Conservation (phyloP, 2,888 invertebrate genomes). For the Plagodis dolabraria region DNA sequence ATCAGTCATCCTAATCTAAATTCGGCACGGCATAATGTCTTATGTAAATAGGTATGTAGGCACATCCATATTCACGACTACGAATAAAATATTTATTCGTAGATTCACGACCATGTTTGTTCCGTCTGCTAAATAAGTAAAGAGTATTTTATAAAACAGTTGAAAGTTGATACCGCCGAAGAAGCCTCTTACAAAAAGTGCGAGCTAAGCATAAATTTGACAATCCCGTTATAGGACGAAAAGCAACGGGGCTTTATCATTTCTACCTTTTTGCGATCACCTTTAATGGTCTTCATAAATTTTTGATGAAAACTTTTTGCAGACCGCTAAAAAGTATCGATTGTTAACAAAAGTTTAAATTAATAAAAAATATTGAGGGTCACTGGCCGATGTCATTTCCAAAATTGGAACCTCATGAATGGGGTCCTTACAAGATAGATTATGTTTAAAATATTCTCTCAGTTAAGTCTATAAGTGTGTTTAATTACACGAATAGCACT, state of each 20-base stretch:
- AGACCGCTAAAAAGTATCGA: slow-evolving; percentile 36
- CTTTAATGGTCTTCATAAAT: slow-evolving; percentile 80
- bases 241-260: slow-evolving; percentile 30
- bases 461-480: no score
- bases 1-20: no score
- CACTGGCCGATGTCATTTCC: slow-evolving; percentile 16
- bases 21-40: no score
- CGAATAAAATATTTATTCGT: no score
- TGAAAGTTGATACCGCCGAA: neutral
- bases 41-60: no score
- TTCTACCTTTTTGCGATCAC: slow-evolving; percentile 70
- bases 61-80: no score
- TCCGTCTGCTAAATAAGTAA: no score
- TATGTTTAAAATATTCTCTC: neutral
- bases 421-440: neutral
- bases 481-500: no score
- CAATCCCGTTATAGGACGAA: slow-evolving; percentile 63
- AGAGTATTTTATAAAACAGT: no score
- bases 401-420: neutral
- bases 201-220: slow-evolving; percentile 48
- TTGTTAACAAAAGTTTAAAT: slow-evolving; percentile 13
- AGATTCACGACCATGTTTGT: no score
- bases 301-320: slow-evolving; percentile 70
- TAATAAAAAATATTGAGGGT: slow-evolving; percentile 6
- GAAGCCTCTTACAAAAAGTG: slow-evolving; percentile 33